A percentile compares a stretch with the other conserved stretches of the same genome.
Evolutionary conservation across 2,797 vertebrate species (phyloP).

Genomic region (Balearica regulorum): DNA sequence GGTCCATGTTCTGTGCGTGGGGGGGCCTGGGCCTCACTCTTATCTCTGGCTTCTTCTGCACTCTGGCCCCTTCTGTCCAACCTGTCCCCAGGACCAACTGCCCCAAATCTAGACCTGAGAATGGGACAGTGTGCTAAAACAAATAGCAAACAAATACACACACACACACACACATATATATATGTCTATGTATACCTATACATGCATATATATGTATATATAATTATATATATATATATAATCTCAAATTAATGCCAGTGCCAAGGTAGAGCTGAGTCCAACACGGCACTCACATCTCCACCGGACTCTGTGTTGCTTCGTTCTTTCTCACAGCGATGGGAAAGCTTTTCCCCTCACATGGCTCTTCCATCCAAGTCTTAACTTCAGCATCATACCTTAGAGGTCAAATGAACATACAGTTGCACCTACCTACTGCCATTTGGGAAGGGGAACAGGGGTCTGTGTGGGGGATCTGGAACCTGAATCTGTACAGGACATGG

Average conservation of each 20-base stretch:
- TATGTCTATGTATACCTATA: conserved; percentile 48
- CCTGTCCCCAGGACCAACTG: conserved; percentile 94
- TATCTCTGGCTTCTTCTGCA: conserved; percentile 99
- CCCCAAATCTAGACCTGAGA: conserved; percentile 97
- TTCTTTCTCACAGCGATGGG: conserved; percentile 67
- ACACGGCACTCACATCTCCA: conserved; percentile 66
- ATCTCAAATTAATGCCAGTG: conserved; percentile 74
- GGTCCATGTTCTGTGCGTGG: conserved; percentile 99
- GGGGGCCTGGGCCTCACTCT: conserved; percentile 96
- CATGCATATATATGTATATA: conserved; percentile 75
- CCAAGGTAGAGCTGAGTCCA: conserved; percentile 72
- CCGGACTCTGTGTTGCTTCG: conserved; percentile 61
- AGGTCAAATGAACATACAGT: conserved; percentile 29
- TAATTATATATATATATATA: conserved; percentile 70
- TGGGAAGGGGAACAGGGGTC: neutral
- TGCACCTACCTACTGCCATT: conserved; percentile 34
- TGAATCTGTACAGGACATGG: neutral
- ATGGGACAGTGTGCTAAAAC: conserved; percentile 95
- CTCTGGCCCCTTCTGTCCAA: conserved; percentile 96
- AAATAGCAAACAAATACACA: conserved; percentile 28
- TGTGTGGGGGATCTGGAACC: neutral
- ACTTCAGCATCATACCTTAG: conserved; percentile 68
- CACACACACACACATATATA: conserved; percentile 30
- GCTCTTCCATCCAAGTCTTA: conserved; percentile 69
- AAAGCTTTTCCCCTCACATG: conserved; percentile 46